phyloP scores from a whole-genome alignment of 1,140 invertebrate species.

The Ptiloglossa arizonensis region DNA sequence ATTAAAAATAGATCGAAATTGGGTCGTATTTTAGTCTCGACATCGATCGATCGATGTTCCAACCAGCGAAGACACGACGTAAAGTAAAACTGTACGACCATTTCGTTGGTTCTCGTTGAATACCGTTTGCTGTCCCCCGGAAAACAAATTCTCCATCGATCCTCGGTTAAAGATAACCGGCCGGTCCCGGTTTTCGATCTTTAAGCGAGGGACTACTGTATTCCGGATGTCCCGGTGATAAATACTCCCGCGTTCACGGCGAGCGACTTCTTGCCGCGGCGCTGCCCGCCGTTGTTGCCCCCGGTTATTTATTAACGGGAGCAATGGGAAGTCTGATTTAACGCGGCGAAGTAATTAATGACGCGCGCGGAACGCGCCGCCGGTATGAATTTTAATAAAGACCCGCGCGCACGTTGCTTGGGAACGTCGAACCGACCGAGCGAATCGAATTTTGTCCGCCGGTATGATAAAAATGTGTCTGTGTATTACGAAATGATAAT shows the following conservation, averaged over 20 bases:
- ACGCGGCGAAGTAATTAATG: slow-evolving; percentile 20
- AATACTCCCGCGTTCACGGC: slow-evolving; percentile 20
- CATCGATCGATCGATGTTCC: too few relatives aligned
- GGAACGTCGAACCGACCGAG: not conserved
- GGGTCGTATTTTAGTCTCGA: too few relatives aligned
- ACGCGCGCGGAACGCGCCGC: not conserved
- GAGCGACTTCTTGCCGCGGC: slow-evolving; percentile 22
- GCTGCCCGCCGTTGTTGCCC: slow-evolving; percentile 6
- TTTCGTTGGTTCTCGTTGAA: too few relatives aligned
- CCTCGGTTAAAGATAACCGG: too few relatives aligned
- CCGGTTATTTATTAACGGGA: slow-evolving; percentile 28
- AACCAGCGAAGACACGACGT: too few relatives aligned
- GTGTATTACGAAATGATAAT: not conserved
- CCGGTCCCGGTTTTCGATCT: not conserved
- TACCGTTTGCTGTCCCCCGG: too few relatives aligned
- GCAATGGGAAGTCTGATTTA: slow-evolving; percentile 14
- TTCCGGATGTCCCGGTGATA: slow-evolving; percentile 15
- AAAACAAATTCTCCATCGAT: too few relatives aligned
- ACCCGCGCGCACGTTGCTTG: not conserved
- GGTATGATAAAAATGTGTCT: not conserved
- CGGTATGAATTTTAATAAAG: slow-evolving; percentile 40
- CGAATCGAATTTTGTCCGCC: slow-evolving; percentile 3
- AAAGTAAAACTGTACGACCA: too few relatives aligned
- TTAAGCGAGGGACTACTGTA: too few relatives aligned
- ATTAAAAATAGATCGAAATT: too few relatives aligned